A percentile compares a stretch with the other conserved stretches of the same genome.
These are phyloP conservation scores for Bombycilla garrulus DNA, from an alignment of 2,113 vertebrate species.

Conservation along the genomic window DNA sequence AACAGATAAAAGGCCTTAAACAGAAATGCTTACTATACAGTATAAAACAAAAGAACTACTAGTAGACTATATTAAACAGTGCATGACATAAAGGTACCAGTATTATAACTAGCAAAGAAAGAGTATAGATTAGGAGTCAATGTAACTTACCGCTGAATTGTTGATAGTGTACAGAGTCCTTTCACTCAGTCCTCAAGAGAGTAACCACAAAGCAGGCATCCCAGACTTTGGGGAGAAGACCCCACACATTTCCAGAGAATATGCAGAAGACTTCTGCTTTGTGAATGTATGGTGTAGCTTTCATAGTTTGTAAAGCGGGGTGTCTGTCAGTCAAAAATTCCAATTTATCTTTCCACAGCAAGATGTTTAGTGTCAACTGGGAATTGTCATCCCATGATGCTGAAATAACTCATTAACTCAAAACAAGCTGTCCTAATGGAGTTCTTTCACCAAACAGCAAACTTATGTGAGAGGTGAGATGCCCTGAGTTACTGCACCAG, in stretches of 20 bases:
- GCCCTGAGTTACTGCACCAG: neutral
- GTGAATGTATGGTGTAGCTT: neutral
- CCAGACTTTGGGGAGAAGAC: neutral
- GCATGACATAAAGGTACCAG: neutral
- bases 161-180: neutral
- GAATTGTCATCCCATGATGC: neutral
- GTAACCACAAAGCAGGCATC: neutral
- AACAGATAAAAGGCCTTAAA: neutral
- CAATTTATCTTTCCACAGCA: neutral
- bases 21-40: neutral
- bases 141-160: neutral
- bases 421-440: neutral
- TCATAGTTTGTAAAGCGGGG: no score
- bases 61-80: neutral
- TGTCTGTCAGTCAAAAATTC: neutral
- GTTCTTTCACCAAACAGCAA: neutral
- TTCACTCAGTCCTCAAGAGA: neutral
- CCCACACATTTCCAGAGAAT: neutral
- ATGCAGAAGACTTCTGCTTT: neutral
- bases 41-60: neutral
- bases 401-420: neutral
- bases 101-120: neutral
- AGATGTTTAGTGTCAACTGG: neutral
- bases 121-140: neutral
- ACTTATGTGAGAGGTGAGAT: neutral